Conservation (phyloP, 2,797 vertebrate species). For the Semotilus atromaculatus region DNA sequence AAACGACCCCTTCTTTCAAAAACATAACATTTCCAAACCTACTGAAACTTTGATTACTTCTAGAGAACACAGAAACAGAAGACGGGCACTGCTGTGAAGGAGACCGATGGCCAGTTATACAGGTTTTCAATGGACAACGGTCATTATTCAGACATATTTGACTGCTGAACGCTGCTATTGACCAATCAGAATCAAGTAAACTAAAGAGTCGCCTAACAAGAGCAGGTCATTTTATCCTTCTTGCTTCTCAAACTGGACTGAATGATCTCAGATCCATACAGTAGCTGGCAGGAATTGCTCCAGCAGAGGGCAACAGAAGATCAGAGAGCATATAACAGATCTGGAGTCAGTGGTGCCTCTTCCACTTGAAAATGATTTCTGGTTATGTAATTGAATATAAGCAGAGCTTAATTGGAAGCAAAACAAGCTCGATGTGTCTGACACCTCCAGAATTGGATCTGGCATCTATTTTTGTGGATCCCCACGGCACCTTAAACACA, state of each 20-base stretch:
- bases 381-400: conserved; percentile 22
- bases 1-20: background rate
- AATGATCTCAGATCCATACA: background rate
- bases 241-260: background rate
- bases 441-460: background rate
- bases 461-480: background rate
- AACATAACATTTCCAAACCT: background rate
- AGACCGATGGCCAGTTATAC: background rate
- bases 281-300: background rate
- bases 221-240: background rate
- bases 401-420: background rate
- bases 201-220: background rate
- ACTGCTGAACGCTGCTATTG: background rate
- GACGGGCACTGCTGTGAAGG: background rate
- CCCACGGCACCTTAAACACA: background rate
- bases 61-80: background rate
- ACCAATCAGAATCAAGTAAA: background rate
- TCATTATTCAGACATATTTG: background rate
- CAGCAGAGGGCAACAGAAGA: conserved; percentile 37
- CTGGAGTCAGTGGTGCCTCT: background rate
- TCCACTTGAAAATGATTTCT: background rate
- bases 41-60: background rate
- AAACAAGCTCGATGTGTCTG: background rate
- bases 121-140: background rate
- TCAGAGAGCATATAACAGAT: background rate